Conservation (phyloP, 2,888 invertebrate genomes). For the Eupsilia transversa region DNA sequence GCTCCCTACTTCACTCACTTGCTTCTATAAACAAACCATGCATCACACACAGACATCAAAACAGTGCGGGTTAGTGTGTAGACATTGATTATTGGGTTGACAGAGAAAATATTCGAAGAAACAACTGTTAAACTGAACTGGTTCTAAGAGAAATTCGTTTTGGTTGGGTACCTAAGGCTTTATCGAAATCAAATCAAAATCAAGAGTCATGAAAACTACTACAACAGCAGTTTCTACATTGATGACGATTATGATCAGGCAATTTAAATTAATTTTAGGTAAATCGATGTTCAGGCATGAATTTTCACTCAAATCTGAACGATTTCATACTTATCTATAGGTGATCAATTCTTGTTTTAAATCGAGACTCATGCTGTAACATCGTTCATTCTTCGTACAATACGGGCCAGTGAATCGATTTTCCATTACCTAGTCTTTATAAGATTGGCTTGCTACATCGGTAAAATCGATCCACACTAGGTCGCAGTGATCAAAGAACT, state of each 20-base stretch:
- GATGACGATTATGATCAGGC: background rate
- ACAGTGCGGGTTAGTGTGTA: slow-evolving; percentile 80
- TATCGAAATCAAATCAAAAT: background rate
- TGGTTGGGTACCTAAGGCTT: background rate
- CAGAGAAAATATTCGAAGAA: slow-evolving; percentile 55
- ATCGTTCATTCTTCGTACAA: background rate
- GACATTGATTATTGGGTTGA: slow-evolving; percentile 49
- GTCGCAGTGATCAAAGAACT: background rate
- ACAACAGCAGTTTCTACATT: background rate
- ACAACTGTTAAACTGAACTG: background rate
- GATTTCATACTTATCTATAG: background rate
- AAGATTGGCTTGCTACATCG: background rate
- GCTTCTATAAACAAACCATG: slow-evolving; percentile 88
- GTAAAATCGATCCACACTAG: background rate
- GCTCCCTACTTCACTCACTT: slow-evolving; percentile 81
- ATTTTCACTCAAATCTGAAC: background rate
- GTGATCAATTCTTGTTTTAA: background rate
- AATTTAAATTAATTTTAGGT: background rate
- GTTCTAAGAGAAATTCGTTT: background rate
- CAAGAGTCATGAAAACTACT: background rate
- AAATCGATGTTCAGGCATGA: background rate
- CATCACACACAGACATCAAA: slow-evolving; percentile 76
- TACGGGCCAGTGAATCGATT: background rate
- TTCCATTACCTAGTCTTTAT: background rate
- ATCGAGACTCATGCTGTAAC: background rate